A percentile compares a stretch with the other conserved stretches of the same genome.
These are phyloP conservation scores for Lydus trimaculatus DNA, from an alignment of 2,888 invertebrate species.

Conservation along the genomic window DNA sequence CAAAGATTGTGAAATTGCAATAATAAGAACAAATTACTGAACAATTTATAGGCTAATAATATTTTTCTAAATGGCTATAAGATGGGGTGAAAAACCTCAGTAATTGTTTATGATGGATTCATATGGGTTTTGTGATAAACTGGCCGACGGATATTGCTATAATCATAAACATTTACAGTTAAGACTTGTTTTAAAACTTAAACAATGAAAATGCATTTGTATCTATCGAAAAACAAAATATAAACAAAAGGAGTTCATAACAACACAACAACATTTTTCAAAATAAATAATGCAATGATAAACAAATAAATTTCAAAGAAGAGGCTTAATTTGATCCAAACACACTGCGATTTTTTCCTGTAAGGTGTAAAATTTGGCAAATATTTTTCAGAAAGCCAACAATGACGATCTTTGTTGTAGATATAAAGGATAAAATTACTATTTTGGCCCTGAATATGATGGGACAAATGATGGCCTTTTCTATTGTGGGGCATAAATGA, in stretches of 20 bases:
- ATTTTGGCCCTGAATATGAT: not conserved
- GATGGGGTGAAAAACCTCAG: slow-evolving; percentile 33
- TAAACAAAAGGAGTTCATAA: not conserved
- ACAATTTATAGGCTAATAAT: slow-evolving; percentile 57
- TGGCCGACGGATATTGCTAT: slow-evolving; percentile 21
- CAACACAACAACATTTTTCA: too few relatives aligned
- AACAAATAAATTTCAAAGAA: not conserved
- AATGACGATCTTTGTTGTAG: not conserved
- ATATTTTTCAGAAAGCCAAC: not conserved
- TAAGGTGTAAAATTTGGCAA: not conserved
- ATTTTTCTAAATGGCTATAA: slow-evolving; percentile 48
- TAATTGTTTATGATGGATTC: slow-evolving; percentile 19
- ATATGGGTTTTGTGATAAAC: slow-evolving; percentile 22
- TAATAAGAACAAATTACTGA: slow-evolving; percentile 56
- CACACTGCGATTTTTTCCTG: not conserved
- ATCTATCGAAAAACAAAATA: not conserved
- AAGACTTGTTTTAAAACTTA: not conserved
- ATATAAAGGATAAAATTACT: not conserved
- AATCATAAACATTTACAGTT: slow-evolving; percentile 9
- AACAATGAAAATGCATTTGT: not conserved
- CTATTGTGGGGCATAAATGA: not conserved
- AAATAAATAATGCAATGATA: not conserved
- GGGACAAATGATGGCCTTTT: not conserved
- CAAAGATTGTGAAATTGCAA: slow-evolving; percentile 53
- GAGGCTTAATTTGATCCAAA: not conserved